These are phyloP conservation scores for Aleiodes alternator DNA, from an alignment of 2,888 invertebrate genomes.

Conservation along the genomic window DNA sequence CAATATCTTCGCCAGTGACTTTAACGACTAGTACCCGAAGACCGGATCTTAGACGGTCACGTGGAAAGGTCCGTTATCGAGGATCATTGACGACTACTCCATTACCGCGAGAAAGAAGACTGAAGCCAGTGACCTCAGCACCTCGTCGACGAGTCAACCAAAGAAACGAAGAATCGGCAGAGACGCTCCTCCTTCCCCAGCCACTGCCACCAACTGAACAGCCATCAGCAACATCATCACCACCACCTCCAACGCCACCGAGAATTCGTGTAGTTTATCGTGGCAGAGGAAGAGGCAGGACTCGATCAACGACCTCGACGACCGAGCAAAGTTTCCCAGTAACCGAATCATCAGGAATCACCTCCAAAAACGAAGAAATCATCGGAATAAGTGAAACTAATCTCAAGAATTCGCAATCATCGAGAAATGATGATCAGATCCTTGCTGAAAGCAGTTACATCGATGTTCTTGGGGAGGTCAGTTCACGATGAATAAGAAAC, in stretches of 20 bases:
- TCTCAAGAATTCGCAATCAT: slow-evolving; percentile 28
- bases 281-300: slow-evolving; percentile 46
- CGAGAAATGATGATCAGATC: slow-evolving; percentile 48
- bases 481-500: slow-evolving; percentile 46
- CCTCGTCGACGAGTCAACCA: neutral
- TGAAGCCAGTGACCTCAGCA: neutral
- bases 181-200: neutral
- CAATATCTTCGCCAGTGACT: neutral
- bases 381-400: slow-evolving; percentile 38
- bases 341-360: slow-evolving; percentile 33
- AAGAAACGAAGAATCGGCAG: slow-evolving; percentile 2
- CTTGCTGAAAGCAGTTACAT: slow-evolving; percentile 50
- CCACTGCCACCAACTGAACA: neutral
- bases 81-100: neutral
- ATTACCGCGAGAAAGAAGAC: neutral
- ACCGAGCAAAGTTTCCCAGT: slow-evolving; percentile 58
- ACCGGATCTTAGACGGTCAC: neutral
- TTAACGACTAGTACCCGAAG: neutral
- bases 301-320: slow-evolving; percentile 44
- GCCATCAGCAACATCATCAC: neutral
- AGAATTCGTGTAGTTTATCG: slow-evolving; percentile 42
- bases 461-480: slow-evolving; percentile 54
- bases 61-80: slow-evolving; percentile 20
- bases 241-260: neutral
- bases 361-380: slow-evolving; percentile 31